These are phyloP conservation scores for Empidonax alnorum DNA, from an alignment of 2,113 vertebrate genomes.

Conservation along the genomic window DNA sequence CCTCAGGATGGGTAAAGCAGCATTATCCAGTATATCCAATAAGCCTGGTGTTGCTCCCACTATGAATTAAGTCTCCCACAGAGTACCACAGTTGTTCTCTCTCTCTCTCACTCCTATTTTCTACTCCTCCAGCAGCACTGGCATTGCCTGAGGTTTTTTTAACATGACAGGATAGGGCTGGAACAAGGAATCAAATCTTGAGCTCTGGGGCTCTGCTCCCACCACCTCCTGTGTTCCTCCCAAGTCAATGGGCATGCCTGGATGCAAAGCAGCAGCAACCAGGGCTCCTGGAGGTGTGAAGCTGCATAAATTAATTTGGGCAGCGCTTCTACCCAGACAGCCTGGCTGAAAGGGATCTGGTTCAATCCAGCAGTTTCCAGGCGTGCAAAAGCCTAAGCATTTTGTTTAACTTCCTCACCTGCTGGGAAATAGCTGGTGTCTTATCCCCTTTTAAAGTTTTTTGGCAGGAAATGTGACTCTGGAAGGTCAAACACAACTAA, in stretches of 20 bases:
- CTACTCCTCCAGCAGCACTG: neutral
- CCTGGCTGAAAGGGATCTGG: neutral
- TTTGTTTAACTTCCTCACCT: conserved; percentile 38
- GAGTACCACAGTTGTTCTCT: neutral
- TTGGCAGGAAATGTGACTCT: conserved; percentile 35
- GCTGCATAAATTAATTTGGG: neutral
- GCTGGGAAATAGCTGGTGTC: conserved; percentile 16
- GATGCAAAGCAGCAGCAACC: neutral
- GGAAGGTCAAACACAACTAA: conserved; percentile 22
- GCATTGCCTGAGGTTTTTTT: neutral
- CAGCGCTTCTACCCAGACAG: neutral
- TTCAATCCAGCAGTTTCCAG: neutral
- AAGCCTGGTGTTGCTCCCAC: neutral
- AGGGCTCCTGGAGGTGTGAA: neutral
- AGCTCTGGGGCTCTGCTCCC: neutral
- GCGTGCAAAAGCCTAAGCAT: neutral
- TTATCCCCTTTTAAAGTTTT: neutral
- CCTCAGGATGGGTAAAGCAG: neutral
- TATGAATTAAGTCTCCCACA: neutral
- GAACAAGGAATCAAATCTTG: neutral
- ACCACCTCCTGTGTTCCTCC: neutral
- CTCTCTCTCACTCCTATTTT: neutral
- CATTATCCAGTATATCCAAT: neutral
- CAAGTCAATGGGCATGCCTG: fast-evolving
- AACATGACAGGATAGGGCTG: neutral